Conservation (phyloP, 2,797 vertebrate species). For the Gymnodraco acuticeps region DNA sequence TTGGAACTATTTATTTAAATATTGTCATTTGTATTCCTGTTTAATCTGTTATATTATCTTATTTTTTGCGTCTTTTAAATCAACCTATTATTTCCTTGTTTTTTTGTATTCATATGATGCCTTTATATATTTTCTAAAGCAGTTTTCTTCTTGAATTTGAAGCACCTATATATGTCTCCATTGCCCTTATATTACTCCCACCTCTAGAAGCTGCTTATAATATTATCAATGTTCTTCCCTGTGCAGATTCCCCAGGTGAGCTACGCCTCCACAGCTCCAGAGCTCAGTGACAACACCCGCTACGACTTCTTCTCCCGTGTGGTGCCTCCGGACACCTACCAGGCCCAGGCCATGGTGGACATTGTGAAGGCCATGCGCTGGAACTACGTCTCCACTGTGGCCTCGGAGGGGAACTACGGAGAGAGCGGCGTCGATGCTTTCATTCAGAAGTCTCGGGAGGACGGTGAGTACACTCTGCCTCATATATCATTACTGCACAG, state of each 20-base stretch:
- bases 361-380: slow-evolving; percentile 95
- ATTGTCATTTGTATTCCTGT: slow-evolving; percentile 5
- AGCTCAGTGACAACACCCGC: slow-evolving; percentile 96
- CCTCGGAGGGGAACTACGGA: slow-evolving; percentile 95
- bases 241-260: slow-evolving; percentile 94
- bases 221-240: slow-evolving; percentile 19
- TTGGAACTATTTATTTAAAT: not conserved
- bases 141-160: slow-evolving; percentile 9
- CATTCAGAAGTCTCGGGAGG: slow-evolving; percentile 95
- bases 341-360: slow-evolving; percentile 98
- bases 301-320: slow-evolving; percentile 97
- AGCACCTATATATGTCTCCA: not conserved
- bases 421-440: slow-evolving; percentile 96
- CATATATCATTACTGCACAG: slow-evolving; percentile 12
- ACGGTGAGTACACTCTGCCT: slow-evolving; percentile 85
- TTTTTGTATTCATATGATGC: slow-evolving; percentile 4
- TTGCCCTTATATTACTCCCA: not conserved
- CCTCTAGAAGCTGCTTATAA: not conserved
- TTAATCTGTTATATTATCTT: not conserved
- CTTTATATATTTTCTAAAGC: slow-evolving; percentile 1
- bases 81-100: not conserved
- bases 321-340: slow-evolving; percentile 95
- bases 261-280: slow-evolving; percentile 95
- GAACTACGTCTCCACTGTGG: slow-evolving; percentile 96
- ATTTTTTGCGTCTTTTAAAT: not conserved